Percentiles rank a stretch among this genome's conserved stretches.
These are phyloP conservation scores for Gorsachius goisagi DNA, from an alignment of 2,113 vertebrate species.

Conservation along the genomic window DNA sequence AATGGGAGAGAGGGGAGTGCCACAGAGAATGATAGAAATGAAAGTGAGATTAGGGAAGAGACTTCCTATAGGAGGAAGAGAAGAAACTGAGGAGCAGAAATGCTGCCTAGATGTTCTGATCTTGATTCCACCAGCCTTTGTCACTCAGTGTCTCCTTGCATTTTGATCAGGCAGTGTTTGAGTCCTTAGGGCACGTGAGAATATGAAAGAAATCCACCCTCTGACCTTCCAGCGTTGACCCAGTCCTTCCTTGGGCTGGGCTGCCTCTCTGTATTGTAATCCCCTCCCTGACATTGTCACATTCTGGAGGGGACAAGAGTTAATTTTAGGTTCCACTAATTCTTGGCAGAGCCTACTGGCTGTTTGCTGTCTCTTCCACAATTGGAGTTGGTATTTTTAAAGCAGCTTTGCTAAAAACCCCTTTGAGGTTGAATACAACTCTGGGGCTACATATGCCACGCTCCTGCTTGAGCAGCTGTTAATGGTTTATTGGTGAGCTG, in stretches of 20 bases:
- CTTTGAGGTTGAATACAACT: background rate
- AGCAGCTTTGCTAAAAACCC: constrained; percentile 33
- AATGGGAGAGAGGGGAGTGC: background rate
- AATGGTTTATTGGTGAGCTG: constrained; percentile 28
- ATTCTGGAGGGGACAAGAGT: constrained; percentile 50
- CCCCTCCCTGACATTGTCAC: constrained; percentile 53
- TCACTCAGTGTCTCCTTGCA: background rate
- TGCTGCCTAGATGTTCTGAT: background rate
- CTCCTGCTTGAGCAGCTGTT: constrained; percentile 41
- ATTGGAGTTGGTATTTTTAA: constrained; percentile 56
- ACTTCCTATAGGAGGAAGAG: background rate
- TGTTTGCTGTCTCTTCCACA: constrained; percentile 60
- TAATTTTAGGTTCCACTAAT: constrained; percentile 57
- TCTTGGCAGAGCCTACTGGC: constrained; percentile 51
- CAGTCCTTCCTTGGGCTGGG: constrained; percentile 34
- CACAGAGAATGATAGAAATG: background rate
- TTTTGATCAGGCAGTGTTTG: constrained; percentile 20
- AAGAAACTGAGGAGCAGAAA: constrained; percentile 21
- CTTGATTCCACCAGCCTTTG: background rate
- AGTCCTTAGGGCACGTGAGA: background rate
- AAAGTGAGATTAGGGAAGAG: background rate
- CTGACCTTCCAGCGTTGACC: constrained; percentile 34
- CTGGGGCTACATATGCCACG: background rate
- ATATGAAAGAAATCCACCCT: constrained; percentile 14
- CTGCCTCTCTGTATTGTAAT: constrained; percentile 30